These are phyloP conservation scores for Venustaconcha ellipsiformis DNA, from an alignment of 1,140 invertebrate genomes.

Conservation along the genomic window DNA sequence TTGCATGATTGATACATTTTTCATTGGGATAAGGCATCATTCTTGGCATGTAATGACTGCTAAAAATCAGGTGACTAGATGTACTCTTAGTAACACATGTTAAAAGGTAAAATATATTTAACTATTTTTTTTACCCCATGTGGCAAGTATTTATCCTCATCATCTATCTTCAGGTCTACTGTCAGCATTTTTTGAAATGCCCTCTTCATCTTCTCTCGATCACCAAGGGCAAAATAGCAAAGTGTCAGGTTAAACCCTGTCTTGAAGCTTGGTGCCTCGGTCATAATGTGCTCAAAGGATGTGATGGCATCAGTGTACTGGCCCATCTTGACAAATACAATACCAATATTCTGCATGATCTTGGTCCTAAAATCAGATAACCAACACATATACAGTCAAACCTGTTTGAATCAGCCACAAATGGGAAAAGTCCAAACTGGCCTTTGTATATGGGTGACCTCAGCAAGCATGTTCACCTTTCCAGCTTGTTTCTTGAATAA, in stretches of 20 bases:
- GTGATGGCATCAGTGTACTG: conserved; percentile 95
- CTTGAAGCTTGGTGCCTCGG: conserved; percentile 91
- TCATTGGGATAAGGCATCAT: too few species aligned
- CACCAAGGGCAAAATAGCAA: conserved; percentile 93
- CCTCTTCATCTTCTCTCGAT: conserved; percentile 94
- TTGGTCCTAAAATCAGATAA: conserved; percentile 79
- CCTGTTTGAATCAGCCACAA: conserved; percentile 5
- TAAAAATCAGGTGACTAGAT: too few species aligned
- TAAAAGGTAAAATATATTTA: background rate
- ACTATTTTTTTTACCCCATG: conserved; percentile 62
- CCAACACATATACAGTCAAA: background rate
- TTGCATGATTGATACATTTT: too few species aligned
- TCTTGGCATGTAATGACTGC: too few species aligned
- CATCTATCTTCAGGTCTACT: conserved; percentile 85
- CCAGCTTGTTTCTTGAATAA: too few species aligned
- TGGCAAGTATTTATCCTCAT: conserved; percentile 81
- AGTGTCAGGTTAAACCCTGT: conserved; percentile 90
- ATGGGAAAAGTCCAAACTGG: background rate
- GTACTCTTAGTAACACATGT: too few species aligned
- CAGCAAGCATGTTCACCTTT: too few species aligned
- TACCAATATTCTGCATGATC: conserved; percentile 98
- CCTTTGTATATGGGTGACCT: too few species aligned
- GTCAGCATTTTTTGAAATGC: conserved; percentile 92
- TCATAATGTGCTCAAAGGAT: conserved; percentile 98
- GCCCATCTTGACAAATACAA: conserved; percentile 95